A percentile compares a stretch with the other conserved stretches of the same genome.
Evolutionary conservation across 2,113 vertebrate genomes (phyloP).

Genomic region (Catharus fuscescens): DNA sequence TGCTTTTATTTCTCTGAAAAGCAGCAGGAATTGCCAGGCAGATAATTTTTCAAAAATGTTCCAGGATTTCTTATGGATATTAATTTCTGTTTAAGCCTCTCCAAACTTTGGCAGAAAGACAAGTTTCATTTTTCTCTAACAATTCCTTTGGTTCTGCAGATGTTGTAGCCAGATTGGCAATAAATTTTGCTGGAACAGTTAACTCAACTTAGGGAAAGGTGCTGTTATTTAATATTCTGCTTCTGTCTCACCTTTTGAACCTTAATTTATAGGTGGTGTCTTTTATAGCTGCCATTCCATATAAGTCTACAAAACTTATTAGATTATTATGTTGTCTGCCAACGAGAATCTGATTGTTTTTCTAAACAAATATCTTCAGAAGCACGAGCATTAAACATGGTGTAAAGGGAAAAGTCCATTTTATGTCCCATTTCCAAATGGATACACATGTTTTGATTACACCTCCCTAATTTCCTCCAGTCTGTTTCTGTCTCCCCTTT

Average conservation of each 20-base stretch:
- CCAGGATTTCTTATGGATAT: conserved; percentile 39
- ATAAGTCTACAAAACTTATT: neutral
- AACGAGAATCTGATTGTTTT: neutral
- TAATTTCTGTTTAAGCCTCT: conserved; percentile 61
- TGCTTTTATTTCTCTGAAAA: neutral
- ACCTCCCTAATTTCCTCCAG: neutral
- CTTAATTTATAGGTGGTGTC: conserved; percentile 18
- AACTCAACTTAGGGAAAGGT: conserved; percentile 28
- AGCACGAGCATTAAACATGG: neutral
- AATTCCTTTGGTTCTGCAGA: conserved; percentile 64
- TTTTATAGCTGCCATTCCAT: neutral
- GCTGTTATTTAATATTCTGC: conserved; percentile 46
- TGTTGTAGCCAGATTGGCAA: conserved; percentile 66
- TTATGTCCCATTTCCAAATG: neutral
- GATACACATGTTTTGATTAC: neutral
- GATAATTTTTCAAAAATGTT: conserved; percentile 40
- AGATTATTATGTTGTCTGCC: neutral
- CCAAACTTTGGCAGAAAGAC: conserved; percentile 61
- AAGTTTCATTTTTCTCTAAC: conserved; percentile 69
- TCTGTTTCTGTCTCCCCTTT: neutral
- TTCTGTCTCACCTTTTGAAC: conserved; percentile 45
- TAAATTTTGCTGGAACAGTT: conserved; percentile 58
- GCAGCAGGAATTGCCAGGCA: conserved; percentile 28
- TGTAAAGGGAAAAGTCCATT: neutral
- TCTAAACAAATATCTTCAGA: neutral